Base-by-base conservation (phyloP, 2,797 vertebrate genomes). In the Amniataba percoides region DNA sequence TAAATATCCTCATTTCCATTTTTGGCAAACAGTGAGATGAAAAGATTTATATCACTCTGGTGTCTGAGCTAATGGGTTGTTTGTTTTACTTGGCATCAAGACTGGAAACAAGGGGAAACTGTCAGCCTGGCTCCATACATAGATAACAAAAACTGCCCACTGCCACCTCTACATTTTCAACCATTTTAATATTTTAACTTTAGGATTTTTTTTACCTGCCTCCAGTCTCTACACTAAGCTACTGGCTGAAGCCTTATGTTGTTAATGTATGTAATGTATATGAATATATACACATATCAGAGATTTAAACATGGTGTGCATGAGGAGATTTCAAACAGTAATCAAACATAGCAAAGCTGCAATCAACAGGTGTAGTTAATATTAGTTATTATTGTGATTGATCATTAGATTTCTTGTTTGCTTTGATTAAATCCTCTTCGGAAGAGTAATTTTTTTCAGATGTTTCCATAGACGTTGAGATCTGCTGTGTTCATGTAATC, bases 381-480 rank as follows among this genome's bases (percentile, higher is more conserved):
- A 63, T 15, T 55, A 51, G 60, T 62, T 12, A 71, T 57, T 7
- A 31, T n/a, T 12, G 8, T n/a, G 2, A 36, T n/a, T 2, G n/a
- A 0, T 25, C 18, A 15, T 39, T 15, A 18, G 11, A 31, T 34
- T 27, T 13, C 12, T 43, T 18, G 10, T 7, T 14, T 62, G 18
- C 13, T 49, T 43, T 36, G 31, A 61, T 34, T 7, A 43, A 48
- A 9, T 3, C n/a, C 5, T 46, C n/a, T 27, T n/a, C 16, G 4
- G 31, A 60, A 39, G 18, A 10, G 21, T 12, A 6, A 27, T 25
- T 36, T 23, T 61, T 23, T 64, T 90, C 73, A 91, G 9, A 85
- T 0, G 65, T 92, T 90, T 78, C 87, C 86, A n/a, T 92, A 88
- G 70, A 92, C 1, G n/a, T 72, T 89, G 53, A 88, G 56, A 7